phyloP scores from a whole-genome alignment of 2,113 vertebrate species.

The Lophochroa leadbeateri region DNA sequence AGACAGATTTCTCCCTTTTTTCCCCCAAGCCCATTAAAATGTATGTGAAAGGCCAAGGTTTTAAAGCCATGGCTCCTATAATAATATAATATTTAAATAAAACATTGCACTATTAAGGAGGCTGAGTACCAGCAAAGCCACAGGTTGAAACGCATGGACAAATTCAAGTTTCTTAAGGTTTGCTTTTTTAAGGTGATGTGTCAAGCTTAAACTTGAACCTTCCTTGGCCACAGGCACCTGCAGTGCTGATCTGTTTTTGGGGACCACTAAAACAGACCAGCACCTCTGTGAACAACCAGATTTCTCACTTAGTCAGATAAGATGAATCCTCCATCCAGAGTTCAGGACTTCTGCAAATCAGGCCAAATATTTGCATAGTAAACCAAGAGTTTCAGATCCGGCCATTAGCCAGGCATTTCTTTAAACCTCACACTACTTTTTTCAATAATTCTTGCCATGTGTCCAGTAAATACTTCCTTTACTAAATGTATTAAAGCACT shows the following conservation, averaged over 20 bases:
- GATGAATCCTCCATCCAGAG: neutral
- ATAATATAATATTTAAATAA: slow-evolving; percentile 6
- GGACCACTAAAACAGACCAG: neutral
- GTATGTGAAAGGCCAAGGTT: neutral
- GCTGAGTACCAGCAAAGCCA: neutral
- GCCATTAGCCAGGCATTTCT: neutral
- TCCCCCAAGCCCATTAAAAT: neutral
- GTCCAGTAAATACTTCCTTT: neutral
- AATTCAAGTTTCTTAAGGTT: neutral
- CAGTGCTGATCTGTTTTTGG: neutral
- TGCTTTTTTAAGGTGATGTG: neutral
- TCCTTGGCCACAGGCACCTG: accelerated
- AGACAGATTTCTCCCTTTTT: neutral
- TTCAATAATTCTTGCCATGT: neutral
- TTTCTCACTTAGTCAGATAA: neutral
- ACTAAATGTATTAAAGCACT: neutral
- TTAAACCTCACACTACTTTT: neutral
- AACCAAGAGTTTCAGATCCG: neutral
- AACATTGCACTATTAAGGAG: neutral
- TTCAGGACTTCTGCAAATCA: neutral
- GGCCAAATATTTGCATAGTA: neutral
- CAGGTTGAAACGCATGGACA: accelerated
- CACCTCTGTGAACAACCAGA: neutral
- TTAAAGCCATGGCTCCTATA: neutral
- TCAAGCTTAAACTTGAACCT: neutral